Base-by-base conservation (phyloP, 2,797 vertebrate species). In the Benthosema pterotum region DNA sequence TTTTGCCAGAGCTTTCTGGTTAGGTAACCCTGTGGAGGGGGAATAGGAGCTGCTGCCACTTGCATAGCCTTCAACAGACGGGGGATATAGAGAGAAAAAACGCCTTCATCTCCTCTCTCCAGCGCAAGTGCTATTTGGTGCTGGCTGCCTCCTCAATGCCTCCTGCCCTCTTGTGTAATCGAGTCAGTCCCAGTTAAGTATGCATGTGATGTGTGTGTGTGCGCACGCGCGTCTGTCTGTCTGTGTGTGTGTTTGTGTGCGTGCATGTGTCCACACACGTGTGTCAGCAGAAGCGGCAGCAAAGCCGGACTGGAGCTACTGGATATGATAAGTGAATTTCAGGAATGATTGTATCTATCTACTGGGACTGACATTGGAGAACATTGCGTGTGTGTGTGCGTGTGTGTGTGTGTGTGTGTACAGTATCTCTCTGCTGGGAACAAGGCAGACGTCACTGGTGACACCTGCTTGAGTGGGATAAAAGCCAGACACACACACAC, bases 401-500 rank as follows among this genome's bases (percentile, higher is more conserved):
- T 32, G 28, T 9, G 15, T 5, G n/a, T 18, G 32, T 6, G 49
- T 52, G 50, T 38, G 51, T 18, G 46, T 60, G 60, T 17, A 5
- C n/a, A 9, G 15, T 18, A 57, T n/a, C 46, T 12, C 25, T 11
- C 53, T 86, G 79, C 78, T 75, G 78, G 77, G 80, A 85, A 84
- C 65, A 53, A 65, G 78, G 82, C 42, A 25, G 77, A 88, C 90
- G 90, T 90, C 88, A 91, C 72, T 78, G 87, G 56, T 77, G 80
- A 90, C 91, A 92, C 90, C 91, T 93, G 91, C 90, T 92, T 74
- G 60, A 65, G 61, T 82, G 71, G 79, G 77, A 83, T 77, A 75
- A 80, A 82, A 72, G 84, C 80, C 84, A 85, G 65, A 69, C 70
- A 42, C 64, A 65, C 17, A 19, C 50, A n/a, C 43, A 47, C 22